Base-by-base conservation (phyloP, 2,113 vertebrate genomes). In the Oriolus oriolus region DNA sequence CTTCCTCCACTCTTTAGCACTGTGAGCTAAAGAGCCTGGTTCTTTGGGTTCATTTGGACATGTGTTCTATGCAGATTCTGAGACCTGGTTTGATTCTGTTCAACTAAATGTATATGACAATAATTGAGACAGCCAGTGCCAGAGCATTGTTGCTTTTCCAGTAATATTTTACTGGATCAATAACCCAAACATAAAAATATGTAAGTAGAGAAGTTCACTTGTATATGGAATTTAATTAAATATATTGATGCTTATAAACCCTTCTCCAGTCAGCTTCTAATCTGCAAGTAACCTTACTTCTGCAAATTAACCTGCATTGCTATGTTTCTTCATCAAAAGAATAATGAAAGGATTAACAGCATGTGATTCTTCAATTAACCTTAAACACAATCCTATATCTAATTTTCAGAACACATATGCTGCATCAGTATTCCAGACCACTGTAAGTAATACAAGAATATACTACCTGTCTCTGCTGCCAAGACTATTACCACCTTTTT, bases 301-400 rank as follows among this genome's bases (percentile, higher is more conserved):
- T 49, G 7, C 74, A 47, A 74, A 83, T 84, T 84, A 91, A 71
- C 8, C 21, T 66, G 7, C 59, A 64, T 45, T 47, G 4, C 8
- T 76, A 11, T 77, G 12, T 80, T 83, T 88, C 66, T 49, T 70
- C 66, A 80, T 47, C 35, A 84, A 89, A 82, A 71, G n/a, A 80
- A 50, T 83, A 84, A 88, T 77, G 84, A 88, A 93, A 95, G 16
- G 7, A 94, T 96, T 96, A 89, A 91, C 22, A 39, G 15, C 77
- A 47, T 35, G 47, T 47, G 50, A 65, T 41, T 63, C 60, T 59
- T 63, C 45, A 94, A 15, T 73, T 84, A 71, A 84, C 19, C 33
- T 95, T 95, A 75, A 85, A 82, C 28, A 77, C 30, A 41, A 14
- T 70, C 11, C 66, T 53, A 7, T 35, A 71, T 79, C 9, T 61